Evolutionary conservation across 1,140 invertebrate species (phyloP).

Genomic region (Zaprionus capensis): DNA sequence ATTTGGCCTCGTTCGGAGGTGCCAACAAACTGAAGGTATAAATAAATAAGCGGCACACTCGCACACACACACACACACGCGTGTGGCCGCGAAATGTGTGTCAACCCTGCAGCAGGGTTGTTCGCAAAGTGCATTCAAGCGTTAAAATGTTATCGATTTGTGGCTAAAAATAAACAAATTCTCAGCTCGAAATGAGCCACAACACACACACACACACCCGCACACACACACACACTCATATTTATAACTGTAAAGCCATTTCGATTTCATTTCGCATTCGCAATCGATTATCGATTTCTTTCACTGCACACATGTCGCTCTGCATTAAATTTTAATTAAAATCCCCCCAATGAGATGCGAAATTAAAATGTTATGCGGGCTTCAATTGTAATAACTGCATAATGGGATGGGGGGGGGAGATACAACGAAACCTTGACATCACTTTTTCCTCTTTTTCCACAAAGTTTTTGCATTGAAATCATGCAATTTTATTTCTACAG

Average conservation of each 20-base stretch:
- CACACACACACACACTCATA: neutral
- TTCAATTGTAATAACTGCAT: too few species aligned
- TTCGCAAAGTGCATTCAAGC: constrained; percentile 70
- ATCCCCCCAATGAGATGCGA: neutral
- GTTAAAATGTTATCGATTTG: constrained; percentile 77
- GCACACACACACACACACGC: constrained; percentile 13
- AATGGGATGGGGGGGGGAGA: neutral
- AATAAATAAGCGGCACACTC: constrained; percentile 27
- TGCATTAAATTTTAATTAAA: constrained; percentile 1
- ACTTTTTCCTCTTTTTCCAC: neutral
- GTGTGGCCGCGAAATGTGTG: constrained; percentile 30
- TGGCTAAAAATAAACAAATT: constrained; percentile 69
- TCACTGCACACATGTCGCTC: neutral
- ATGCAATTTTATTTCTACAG: neutral
- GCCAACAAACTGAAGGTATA: constrained; percentile 32
- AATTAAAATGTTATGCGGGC: neutral
- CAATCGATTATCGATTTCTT: neutral
- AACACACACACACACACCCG: neutral
- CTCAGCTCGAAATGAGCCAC: constrained; percentile 10
- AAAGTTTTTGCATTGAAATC: neutral
- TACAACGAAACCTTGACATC: neutral
- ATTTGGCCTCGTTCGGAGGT: constrained; percentile 12
- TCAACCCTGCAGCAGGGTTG: constrained; percentile 33
- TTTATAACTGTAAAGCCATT: neutral
- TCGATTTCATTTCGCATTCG: neutral